Percentiles rank a stretch among this genome's conserved stretches.
Evolutionary conservation across 2,888 invertebrate genomes (phyloP).

Genomic region (Thelaira solivaga): DNA sequence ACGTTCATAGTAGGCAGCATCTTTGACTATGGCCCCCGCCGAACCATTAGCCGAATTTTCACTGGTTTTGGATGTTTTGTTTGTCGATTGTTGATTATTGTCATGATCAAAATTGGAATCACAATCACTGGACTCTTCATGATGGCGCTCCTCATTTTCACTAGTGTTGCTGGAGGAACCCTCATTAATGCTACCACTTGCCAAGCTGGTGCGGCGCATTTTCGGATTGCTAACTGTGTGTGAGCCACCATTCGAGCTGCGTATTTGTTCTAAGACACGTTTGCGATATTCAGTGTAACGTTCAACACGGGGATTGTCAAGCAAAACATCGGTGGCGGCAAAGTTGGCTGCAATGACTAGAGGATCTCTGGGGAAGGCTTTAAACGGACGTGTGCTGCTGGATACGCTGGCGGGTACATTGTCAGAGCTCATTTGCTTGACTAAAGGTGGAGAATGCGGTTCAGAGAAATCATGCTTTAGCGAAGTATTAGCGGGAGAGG

Average conservation of each 20-base stretch:
- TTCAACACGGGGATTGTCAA: slow-evolving; percentile 81
- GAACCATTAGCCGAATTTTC: slow-evolving; percentile 50
- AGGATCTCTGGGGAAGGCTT: slow-evolving; percentile 85
- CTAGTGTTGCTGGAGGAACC: slow-evolving; percentile 71
- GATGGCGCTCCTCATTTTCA: slow-evolving; percentile 74
- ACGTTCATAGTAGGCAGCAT: slow-evolving; percentile 91
- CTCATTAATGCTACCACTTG: slow-evolving; percentile 71
- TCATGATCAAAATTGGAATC: slow-evolving; percentile 73
- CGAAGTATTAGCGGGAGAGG: slow-evolving; percentile 62
- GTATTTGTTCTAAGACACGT: slow-evolving; percentile 81
- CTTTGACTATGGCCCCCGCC: slow-evolving; percentile 79
- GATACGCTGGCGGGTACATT: slow-evolving; percentile 64
- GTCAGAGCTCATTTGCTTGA: slow-evolving; percentile 40
- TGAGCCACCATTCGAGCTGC: slow-evolving; percentile 80
- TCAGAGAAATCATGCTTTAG: slow-evolving; percentile 34
- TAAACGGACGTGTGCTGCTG: slow-evolving; percentile 80
- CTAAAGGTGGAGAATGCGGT: slow-evolving; percentile 65
- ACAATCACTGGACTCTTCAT: slow-evolving; percentile 74
- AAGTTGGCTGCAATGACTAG: slow-evolving; percentile 80
- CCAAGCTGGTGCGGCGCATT: slow-evolving; percentile 81
- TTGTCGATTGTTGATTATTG: slow-evolving; percentile 49
- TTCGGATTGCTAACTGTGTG: slow-evolving; percentile 82
- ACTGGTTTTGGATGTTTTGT: slow-evolving; percentile 11
- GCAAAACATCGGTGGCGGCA: slow-evolving; percentile 77
- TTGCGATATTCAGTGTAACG: slow-evolving; percentile 85